Evolutionary conservation across 2,888 invertebrate species (phyloP).

Genomic region (Augochlorella aurata): DNA sequence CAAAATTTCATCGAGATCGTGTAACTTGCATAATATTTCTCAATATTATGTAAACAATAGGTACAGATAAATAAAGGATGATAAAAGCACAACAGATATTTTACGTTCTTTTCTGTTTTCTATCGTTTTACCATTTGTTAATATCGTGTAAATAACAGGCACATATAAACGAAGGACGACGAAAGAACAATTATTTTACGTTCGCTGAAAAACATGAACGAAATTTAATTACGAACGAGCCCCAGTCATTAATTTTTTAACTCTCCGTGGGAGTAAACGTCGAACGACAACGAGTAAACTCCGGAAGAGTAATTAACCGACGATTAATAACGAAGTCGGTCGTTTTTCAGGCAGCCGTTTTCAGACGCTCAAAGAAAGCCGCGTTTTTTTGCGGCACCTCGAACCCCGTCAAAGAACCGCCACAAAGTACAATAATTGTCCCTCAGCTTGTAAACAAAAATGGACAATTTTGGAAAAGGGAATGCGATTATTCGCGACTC

Average conservation of each 20-base stretch:
- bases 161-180: too few relatives aligned
- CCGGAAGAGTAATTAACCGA: background rate
- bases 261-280: background rate
- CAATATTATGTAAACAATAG: background rate
- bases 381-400: slow-evolving; percentile 13
- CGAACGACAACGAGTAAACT: background rate
- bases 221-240: background rate
- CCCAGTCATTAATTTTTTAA: background rate
- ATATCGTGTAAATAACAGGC: too few relatives aligned
- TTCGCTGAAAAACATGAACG: background rate
- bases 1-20: too few relatives aligned
- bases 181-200: background rate
- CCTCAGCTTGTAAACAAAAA: too few relatives aligned
- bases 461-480: too few relatives aligned
- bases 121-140: too few relatives aligned
- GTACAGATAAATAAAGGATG: too few relatives aligned
- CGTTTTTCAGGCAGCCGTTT: slow-evolving; percentile 18
- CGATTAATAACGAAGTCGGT: slow-evolving; percentile 30
- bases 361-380: slow-evolving; percentile 36
- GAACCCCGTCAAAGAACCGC: background rate
- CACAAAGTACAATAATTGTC: background rate
- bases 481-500: too few relatives aligned
- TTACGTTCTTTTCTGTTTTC: too few relatives aligned
- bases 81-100: too few relatives aligned
- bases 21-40: too few relatives aligned